Evolutionary conservation across 2,888 invertebrate genomes (phyloP), one percentile per base, ranked within the genome.

Genomic region (Uropetala carovei): DNA sequence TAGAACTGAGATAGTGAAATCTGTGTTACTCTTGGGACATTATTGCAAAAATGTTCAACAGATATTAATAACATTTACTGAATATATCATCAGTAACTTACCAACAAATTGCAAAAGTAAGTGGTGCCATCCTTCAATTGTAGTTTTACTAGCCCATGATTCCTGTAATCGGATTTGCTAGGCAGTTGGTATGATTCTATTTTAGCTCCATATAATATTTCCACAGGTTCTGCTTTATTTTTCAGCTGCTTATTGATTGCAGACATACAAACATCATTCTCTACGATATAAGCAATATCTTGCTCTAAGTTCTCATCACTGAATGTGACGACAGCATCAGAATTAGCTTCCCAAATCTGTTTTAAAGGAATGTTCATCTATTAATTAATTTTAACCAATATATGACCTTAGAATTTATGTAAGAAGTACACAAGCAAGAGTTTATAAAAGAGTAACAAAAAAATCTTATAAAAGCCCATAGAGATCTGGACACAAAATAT

Each of bases 301-400:
- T 98, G 97, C 85, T 97, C 96, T 94, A 97, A 95, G 93, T 97
- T 96, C 18, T 97, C 97, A 93, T 97, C 96, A 94, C 97, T 97
- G 94, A 99, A 99, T 93, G 97, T 97, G 93, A 99, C 98, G 94
- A 97, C 95, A 0, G 99, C 98, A 95, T 98, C 98, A 0, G 99
- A 99, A 94, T 97, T 97, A 5, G 98, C 97, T 95, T 99, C 99
- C 98, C 99, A 99, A 30, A 99, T 97, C 98, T 98, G n/a, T 8
- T 18, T 68, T 68, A 68, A 68, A 68, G 18, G 9, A 8, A 68
- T n/a, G 18, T 18, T 9, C 14, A 18, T 16, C 18, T 9, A 68
- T 8, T 18, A 68, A 68, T 0, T 22, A 68, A 18, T 18, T 68
- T 18, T 43, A 43, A 43, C 43, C 3, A 43, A 43, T 5, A 43